Conservation (phyloP, 2,113 vertebrate species). For the Spea bombifrons region DNA sequence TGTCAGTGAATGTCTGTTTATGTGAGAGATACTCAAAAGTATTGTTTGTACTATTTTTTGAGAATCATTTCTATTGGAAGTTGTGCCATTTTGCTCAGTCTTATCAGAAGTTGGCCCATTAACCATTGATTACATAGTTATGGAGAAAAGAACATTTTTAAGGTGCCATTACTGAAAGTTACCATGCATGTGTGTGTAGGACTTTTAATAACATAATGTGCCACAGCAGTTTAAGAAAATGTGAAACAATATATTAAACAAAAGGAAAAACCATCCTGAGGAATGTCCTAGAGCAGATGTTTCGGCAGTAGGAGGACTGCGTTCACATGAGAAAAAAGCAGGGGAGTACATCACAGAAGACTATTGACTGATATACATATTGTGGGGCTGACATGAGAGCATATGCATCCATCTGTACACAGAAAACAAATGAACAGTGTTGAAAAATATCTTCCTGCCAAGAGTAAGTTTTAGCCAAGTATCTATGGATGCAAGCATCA, state of each 20-base stretch:
- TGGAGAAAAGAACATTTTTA: too few relatives aligned
- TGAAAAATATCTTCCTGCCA: too few relatives aligned
- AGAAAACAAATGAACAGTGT: neutral
- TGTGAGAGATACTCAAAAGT: too few relatives aligned
- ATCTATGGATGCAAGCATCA: too few relatives aligned
- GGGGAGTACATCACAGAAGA: neutral
- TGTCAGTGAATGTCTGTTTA: too few relatives aligned
- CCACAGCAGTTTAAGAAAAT: neutral
- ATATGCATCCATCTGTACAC: constrained; percentile 5
- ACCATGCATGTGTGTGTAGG: neutral
- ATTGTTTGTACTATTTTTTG: too few relatives aligned
- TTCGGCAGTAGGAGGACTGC: neutral
- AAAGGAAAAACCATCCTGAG: neutral
- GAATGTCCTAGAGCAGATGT: neutral
- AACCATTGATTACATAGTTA: too few relatives aligned
- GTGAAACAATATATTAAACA: neutral
- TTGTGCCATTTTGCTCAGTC: too few relatives aligned
- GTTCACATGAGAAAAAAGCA: constrained; percentile 4
- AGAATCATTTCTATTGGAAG: too few relatives aligned
- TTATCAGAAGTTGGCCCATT: too few relatives aligned
- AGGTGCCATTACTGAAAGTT: too few relatives aligned
- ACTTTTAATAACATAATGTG: neutral
- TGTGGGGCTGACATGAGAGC: neutral
- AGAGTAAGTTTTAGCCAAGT: too few relatives aligned
- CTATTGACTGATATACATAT: constrained; percentile 1